These are phyloP conservation scores for Telmatherina bonti DNA, from an alignment of 2,797 vertebrate species.

Conservation along the genomic window DNA sequence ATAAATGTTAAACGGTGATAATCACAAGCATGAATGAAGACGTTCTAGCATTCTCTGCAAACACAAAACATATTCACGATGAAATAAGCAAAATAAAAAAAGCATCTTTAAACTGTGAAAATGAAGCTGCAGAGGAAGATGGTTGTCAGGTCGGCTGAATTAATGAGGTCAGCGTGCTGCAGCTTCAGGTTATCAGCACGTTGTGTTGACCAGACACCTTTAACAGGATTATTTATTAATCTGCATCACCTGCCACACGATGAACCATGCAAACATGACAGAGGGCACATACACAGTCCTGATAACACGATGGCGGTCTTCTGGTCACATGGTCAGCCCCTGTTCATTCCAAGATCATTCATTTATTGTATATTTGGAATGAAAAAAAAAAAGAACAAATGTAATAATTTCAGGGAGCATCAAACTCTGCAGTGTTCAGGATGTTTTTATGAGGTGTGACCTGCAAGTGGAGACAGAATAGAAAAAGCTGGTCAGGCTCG, in stretches of 20 bases:
- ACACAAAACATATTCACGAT: not conserved
- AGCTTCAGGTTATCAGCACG: not conserved
- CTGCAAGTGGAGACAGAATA: conserved; percentile 7
- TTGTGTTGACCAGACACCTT: conserved; percentile 20
- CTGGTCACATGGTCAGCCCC: not conserved
- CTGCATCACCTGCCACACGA: conserved; percentile 27
- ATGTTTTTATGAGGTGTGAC: rapidly evolving
- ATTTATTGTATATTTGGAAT: no score
- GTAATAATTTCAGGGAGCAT: not conserved
- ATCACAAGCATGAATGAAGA: no score
- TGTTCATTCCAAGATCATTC: not conserved
- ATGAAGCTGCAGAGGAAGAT: no score
- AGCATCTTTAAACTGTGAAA: no score
- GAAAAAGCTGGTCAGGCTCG: conserved; percentile 9
- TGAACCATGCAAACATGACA: conserved; percentile 3
- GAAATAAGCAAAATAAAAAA: no score
- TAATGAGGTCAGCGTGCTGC: not conserved
- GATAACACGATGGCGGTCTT: not conserved
- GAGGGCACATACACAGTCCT: not conserved
- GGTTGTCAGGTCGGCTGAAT: not conserved
- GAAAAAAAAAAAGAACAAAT: no score
- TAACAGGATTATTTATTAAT: conserved; percentile 58
- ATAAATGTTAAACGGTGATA: not conserved
- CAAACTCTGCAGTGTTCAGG: conserved; percentile 11
- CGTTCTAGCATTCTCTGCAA: not conserved